phyloP scores from a whole-genome alignment of 2,797 vertebrate species.

The Rhynchotus rufescens region DNA sequence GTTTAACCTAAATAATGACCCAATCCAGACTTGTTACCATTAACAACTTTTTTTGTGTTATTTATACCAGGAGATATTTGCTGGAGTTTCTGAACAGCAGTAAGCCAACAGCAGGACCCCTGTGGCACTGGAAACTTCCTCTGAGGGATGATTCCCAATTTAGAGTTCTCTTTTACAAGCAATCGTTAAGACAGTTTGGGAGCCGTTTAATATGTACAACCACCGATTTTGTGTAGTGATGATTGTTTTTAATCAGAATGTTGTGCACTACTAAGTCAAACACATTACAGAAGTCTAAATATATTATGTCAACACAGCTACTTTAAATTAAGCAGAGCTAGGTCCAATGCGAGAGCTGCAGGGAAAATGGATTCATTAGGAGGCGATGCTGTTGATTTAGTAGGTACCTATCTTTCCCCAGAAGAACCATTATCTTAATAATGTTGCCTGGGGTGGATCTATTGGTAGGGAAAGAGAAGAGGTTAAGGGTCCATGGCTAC shows the following conservation, averaged over 20 bases:
- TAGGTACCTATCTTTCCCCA: not conserved
- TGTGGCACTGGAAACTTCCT: not conserved
- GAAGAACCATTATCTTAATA: not conserved
- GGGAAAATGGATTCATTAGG: not conserved
- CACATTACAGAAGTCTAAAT: constrained; percentile 63
- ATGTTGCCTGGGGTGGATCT: not conserved
- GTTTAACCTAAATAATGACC: not conserved
- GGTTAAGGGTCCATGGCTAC: not conserved
- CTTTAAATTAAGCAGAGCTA: not conserved
- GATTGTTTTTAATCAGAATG: constrained; percentile 66
- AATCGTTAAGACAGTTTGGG: not conserved
- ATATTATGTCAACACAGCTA: constrained; percentile 46
- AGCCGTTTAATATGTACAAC: not conserved
- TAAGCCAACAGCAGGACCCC: fast-evolving
- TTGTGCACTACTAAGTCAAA: constrained; percentile 56
- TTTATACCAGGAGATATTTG: fast-evolving
- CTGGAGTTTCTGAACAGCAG: not conserved
- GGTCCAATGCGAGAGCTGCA: not conserved
- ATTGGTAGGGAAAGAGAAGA: not conserved
- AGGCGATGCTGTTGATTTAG: not conserved
- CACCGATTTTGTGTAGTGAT: not conserved
- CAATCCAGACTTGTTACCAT: fast-evolving
- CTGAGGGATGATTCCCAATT: fast-evolving
- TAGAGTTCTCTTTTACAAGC: not conserved
- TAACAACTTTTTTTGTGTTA: not conserved